Conservation (phyloP, 2,888 invertebrate species). For the Eupsilia transversa region DNA sequence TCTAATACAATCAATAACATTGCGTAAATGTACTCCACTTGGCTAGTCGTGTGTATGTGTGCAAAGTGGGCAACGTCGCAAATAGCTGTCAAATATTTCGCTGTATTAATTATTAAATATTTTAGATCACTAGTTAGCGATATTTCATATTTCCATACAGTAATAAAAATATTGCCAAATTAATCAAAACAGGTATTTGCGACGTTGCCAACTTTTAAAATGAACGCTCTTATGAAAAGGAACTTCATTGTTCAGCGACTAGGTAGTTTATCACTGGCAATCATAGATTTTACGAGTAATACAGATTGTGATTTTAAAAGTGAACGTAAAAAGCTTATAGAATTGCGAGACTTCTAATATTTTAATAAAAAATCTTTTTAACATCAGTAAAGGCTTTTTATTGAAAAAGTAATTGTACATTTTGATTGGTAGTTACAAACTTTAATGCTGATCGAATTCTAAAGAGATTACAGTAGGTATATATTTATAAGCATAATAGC, state of each 20-base stretch:
- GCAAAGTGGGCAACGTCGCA: too few relatives aligned
- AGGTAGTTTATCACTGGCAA: slow-evolving; percentile 30
- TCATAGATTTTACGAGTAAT: slow-evolving; percentile 23
- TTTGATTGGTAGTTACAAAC: slow-evolving; percentile 33
- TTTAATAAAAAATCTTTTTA: slow-evolving; percentile 42
- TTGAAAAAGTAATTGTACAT: slow-evolving; percentile 41
- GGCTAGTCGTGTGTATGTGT: too few relatives aligned
- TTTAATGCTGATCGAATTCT: slow-evolving; percentile 22
- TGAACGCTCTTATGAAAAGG: too few relatives aligned
- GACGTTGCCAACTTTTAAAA: too few relatives aligned
- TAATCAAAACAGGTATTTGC: too few relatives aligned
- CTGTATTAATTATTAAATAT: too few relatives aligned
- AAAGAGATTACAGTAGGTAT: slow-evolving; percentile 4
- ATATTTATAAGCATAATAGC: slow-evolving; percentile 14
- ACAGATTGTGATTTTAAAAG: slow-evolving; percentile 39
- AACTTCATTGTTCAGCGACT: not conserved
- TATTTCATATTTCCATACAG: too few relatives aligned
- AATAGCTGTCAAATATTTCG: too few relatives aligned
- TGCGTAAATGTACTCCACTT: slow-evolving; percentile 23
- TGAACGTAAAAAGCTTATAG: slow-evolving; percentile 33
- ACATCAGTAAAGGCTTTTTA: slow-evolving; percentile 31
- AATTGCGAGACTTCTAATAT: slow-evolving; percentile 35
- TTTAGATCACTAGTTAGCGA: too few relatives aligned
- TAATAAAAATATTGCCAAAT: too few relatives aligned
- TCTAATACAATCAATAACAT: slow-evolving; percentile 45